Evolutionary conservation across 2,113 vertebrate species (phyloP), one percentile per base, ranked within the genome.

Genomic region (Phycodurus eques): DNA sequence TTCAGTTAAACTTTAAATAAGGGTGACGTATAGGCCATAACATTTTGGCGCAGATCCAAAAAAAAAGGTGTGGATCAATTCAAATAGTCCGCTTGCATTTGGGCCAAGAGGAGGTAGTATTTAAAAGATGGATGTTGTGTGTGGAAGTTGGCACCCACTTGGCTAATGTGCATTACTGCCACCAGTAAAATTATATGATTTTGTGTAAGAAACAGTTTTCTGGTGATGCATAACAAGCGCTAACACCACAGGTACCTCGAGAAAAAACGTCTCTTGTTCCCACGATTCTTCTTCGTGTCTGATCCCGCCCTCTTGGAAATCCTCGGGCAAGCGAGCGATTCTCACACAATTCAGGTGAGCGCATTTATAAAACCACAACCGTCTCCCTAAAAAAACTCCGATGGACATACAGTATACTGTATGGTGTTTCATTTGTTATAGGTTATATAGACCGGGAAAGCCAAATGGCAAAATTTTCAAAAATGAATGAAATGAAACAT

Each of bases 211-310:
- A 51, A 49, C 14, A 15, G 0, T 17, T 13, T 51, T 51, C 14
- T 51, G 14, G 2, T 51, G n/a, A 35, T 39, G 6, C 59, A 8
- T 33, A 33, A 60, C 31, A 35, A 35, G 15, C 8, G 7, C 31
- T 17, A 61, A 61, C 51, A 72, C n/a, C 33, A 79, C 71, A 96
- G 96, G 17, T 97, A 96, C 71, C 80, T 97, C 74, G 96, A 96
- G 87, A 96, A 95, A 84, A 97, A 97, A 19, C 91, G 96, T 0
- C 91, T 96, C 5, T 85, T 93, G 0, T 97, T 97, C 76, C 96
- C 95, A 63, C 88, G 95, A 1, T 96, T 97, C 86, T 97, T 97
- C 89, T 96, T 97, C 1, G 95, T 97, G 68, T 97, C 96, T 2
- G 95, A 97, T 83, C 96, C 96, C 0, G 85, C 94, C 6, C 94